Percentiles rank a stretch among this genome's conserved stretches.
Evolutionary conservation across 2,797 vertebrate genomes (phyloP).

Genomic region (Hozukius guyotensis): DNA sequence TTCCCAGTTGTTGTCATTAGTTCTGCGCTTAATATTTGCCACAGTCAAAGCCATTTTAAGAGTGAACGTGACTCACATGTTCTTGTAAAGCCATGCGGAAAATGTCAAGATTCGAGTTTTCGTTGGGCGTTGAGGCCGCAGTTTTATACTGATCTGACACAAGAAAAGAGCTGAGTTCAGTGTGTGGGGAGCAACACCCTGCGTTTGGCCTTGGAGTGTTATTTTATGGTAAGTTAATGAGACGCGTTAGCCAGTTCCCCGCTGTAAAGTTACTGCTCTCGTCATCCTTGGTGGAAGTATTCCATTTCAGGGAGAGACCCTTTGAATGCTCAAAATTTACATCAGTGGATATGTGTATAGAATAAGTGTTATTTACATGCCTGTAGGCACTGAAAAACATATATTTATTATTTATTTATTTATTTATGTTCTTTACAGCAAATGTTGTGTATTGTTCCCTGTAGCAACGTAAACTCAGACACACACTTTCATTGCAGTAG

Average conservation of each 20-base stretch:
- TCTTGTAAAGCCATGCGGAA: constrained; percentile 58
- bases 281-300: constrained; percentile 45
- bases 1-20: constrained; percentile 66
- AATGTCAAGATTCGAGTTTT: constrained; percentile 46
- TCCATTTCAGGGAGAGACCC: constrained; percentile 32
- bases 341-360: background rate
- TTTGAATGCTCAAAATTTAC: background rate
- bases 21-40: constrained; percentile 52
- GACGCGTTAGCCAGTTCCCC: constrained; percentile 42
- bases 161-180: constrained; percentile 50
- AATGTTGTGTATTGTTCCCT: background rate
- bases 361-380: background rate
- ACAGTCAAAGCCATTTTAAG: constrained; percentile 47
- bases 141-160: constrained; percentile 49
- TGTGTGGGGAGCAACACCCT: constrained; percentile 63
- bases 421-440: no score
- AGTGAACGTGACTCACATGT: constrained; percentile 64
- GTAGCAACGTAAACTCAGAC: background rate
- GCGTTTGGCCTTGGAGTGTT: constrained; percentile 53
- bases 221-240: constrained; percentile 64
- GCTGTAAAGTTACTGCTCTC: constrained; percentile 27
- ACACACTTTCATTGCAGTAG: background rate
- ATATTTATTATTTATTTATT: no score
- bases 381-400: background rate
- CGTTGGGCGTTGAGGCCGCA: constrained; percentile 39